Conservation (phyloP, 2,797 vertebrate species). For the Mustela erminea region DNA sequence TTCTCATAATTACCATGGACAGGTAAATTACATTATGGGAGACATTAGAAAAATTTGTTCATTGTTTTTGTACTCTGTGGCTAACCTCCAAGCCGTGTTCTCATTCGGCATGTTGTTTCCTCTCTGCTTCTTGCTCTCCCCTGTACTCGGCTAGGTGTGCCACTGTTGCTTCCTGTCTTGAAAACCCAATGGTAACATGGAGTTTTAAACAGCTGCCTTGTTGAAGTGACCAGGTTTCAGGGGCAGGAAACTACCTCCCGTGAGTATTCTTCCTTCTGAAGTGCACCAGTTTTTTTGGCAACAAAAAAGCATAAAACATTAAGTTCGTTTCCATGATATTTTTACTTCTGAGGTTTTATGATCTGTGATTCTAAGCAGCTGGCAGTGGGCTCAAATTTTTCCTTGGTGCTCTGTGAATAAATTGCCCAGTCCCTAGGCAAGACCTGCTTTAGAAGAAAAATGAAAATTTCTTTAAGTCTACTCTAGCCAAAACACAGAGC, state of each 20-base stretch:
- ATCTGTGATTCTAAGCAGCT: conserved; percentile 55
- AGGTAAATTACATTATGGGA: background rate
- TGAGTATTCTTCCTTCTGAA: conserved; percentile 43
- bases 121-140: background rate
- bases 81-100: background rate
- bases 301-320: conserved; percentile 28
- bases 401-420: conserved; percentile 48
- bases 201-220: conserved; percentile 63
- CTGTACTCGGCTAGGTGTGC: conserved; percentile 57
- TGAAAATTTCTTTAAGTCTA: conserved; percentile 41
- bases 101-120: conserved; percentile 29
- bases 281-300: background rate
- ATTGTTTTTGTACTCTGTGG: background rate
- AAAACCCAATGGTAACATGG: conserved; percentile 28
- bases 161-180: conserved; percentile 73
- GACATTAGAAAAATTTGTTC: background rate
- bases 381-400: background rate
- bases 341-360: conserved; percentile 53
- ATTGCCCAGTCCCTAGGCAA: background rate
- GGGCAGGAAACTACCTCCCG: conserved; percentile 59
- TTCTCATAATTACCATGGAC: background rate
- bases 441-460: conserved; percentile 37
- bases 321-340: background rate
- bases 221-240: conserved; percentile 45
- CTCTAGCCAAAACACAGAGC: conserved; percentile 57